Base-by-base conservation (phyloP, 2,797 vertebrate species). In the Channallabes apus region DNA sequence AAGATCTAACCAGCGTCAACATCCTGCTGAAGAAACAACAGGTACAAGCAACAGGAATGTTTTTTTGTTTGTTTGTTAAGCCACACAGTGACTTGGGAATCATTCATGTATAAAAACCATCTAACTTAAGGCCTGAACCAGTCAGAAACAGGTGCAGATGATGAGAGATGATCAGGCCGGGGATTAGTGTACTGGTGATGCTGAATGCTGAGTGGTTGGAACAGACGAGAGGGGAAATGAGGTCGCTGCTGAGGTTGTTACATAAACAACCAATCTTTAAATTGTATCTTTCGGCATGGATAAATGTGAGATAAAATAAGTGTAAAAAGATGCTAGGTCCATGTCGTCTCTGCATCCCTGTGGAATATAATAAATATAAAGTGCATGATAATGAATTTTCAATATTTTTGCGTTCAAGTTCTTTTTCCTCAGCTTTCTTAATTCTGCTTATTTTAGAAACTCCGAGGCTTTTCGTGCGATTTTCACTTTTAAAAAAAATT, bases 11-110 rank as follows among this genome's bases (percentile, higher is more conserved):
- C 90, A 99, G 98, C 0, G 98, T 99, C 91, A 99, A 96, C 94
- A 99, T 99, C 92, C 94, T 99, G 87, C 94, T 99, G 80, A 99
- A 99, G 93, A 99, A 99, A 78, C 98, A 99, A 89, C 98, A 99
- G 97, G 98, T 97, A 41, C 12, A n/a, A 56, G 4, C 9, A 3
- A 4, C 14, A 3, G 17, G 59, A 54, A n/a, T 41, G n/a, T 54
- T 77, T 64, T 11, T n/a, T n/a, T n/a, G n/a, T n/a, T 46, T 46
- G 46, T 11, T 46, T 46, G 46, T 46, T 46, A 12, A 51, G 46
- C 46, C 46, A 51, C 46, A 14, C 46, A 51, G 9, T 46, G 46
- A 46, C 41, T 6, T 41, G 7, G 6, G 41, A 41, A 7, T 46
- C 46, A 46, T 12, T 46, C 46, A 11, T 11, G 46, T 11, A 46